Percentiles rank a stretch among this genome's conserved stretches.
These are phyloP conservation scores for Dexiosoma caninum DNA, from an alignment of 2,888 invertebrate species.

Conservation along the genomic window DNA sequence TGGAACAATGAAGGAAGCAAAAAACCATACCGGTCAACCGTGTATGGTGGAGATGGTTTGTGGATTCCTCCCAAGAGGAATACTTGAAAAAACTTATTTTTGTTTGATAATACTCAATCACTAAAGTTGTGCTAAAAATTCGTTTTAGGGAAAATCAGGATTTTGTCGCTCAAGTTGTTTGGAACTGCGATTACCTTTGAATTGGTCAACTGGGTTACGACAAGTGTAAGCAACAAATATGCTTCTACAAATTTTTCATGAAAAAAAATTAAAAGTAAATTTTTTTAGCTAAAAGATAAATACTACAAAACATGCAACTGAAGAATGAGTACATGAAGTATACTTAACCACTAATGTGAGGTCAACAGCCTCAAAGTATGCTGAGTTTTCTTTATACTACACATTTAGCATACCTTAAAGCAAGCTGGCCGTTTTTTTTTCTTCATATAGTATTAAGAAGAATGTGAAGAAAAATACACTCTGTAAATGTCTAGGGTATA, in stretches of 20 bases:
- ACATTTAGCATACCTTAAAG: constrained; percentile 21
- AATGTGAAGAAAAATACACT: background rate
- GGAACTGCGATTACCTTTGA: no score
- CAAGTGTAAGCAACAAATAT: constrained; percentile 48
- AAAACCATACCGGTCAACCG: no score
- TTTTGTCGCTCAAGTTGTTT: no score
- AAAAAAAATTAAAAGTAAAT: constrained; percentile 5
- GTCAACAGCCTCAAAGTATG: constrained; percentile 74
- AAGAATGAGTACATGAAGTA: constrained; percentile 43
- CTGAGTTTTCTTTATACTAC: constrained; percentile 53
- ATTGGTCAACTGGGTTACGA: constrained; percentile 34
- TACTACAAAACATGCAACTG: constrained; percentile 56
- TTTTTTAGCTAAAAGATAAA: constrained; percentile 47
- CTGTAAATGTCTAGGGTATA: constrained; percentile 43
- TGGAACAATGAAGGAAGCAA: no score
- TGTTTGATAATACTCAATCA: no score
- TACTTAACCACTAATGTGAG: constrained; percentile 55
- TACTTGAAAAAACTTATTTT: no score
- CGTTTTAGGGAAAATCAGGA: no score
- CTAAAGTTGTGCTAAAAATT: no score
- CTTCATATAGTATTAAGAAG: no score
- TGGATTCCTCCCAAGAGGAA: no score
- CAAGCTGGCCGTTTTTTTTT: background rate
- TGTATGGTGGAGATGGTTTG: no score
- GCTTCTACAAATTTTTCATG: constrained; percentile 13